Evolutionary conservation across 2,888 invertebrate genomes (phyloP).

Genomic region (Creontiades dilutus): DNA sequence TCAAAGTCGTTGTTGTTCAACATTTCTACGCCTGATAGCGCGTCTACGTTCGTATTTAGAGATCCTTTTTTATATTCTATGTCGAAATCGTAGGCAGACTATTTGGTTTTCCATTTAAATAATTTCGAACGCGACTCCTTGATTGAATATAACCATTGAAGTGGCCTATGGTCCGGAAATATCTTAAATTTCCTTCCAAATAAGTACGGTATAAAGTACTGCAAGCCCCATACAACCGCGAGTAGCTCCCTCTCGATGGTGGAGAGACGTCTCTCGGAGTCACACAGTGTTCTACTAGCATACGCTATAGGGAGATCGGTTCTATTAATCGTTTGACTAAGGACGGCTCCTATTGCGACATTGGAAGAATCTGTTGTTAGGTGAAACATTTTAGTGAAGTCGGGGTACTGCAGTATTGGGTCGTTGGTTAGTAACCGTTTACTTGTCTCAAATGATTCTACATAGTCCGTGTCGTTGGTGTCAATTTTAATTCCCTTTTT

Average conservation of each 20-base stretch:
- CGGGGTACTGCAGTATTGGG: slow-evolving; percentile 69
- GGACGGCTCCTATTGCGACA: no score
- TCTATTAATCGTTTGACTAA: no score
- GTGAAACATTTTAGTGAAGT: no score
- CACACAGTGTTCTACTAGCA: no score
- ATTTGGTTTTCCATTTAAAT: slow-evolving; percentile 76
- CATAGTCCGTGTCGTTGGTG: slow-evolving; percentile 73
- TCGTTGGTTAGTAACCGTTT: slow-evolving; percentile 61
- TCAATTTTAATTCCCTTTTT: slow-evolving; percentile 61
- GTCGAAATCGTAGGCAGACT: slow-evolving; percentile 77
- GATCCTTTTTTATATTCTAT: slow-evolving; percentile 74
- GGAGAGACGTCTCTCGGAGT: no score
- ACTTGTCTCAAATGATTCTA: slow-evolving; percentile 53
- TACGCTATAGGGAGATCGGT: no score
- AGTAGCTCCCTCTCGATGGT: slow-evolving; percentile 77
- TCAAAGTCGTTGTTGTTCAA: slow-evolving; percentile 14
- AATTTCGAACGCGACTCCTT: no score
- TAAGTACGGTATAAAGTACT: slow-evolving; percentile 76
- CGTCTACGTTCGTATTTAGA: slow-evolving; percentile 39
- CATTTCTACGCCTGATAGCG: slow-evolving; percentile 32
- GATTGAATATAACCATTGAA: no score
- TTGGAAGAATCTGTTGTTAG: no score
- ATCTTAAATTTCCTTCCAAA: no score
- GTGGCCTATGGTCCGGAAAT: no score
- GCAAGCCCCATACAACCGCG: slow-evolving; percentile 77